A percentile compares a stretch with the other conserved stretches of the same genome.
Evolutionary conservation across 2,113 vertebrate species (phyloP).

Genomic region (Anarhynchus alexandrinus): DNA sequence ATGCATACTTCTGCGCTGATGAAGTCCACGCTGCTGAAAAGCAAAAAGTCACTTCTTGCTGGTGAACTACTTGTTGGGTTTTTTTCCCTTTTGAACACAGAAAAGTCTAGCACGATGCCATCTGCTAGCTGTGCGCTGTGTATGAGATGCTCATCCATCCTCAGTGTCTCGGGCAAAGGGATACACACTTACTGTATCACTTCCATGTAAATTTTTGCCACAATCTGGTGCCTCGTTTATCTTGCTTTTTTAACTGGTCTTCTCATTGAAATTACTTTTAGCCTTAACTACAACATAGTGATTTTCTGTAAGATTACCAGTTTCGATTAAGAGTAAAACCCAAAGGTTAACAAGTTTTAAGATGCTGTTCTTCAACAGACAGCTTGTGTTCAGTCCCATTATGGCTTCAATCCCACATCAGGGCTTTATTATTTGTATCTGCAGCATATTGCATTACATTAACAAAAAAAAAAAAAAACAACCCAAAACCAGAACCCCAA

Average conservation of each 20-base stretch:
- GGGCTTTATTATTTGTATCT: background rate
- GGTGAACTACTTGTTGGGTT: background rate
- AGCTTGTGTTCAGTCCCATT: background rate
- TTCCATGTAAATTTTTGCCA: background rate
- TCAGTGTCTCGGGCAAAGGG: accelerated
- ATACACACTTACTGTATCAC: background rate
- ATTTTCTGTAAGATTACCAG: background rate
- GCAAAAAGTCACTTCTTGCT: background rate
- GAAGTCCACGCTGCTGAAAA: background rate
- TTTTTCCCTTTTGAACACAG: background rate
- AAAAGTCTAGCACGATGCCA: background rate
- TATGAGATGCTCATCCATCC: background rate
- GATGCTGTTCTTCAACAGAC: background rate
- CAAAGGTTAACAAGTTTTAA: background rate
- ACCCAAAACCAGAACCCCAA: background rate
- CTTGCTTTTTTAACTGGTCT: background rate
- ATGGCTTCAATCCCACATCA: background rate
- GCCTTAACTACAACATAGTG: background rate
- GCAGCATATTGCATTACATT: background rate
- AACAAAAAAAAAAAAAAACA: background rate
- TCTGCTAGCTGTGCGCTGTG: background rate
- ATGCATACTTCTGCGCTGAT: background rate
- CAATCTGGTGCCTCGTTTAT: background rate
- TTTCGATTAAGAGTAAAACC: background rate
- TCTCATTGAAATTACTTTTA: background rate